Evolutionary conservation across 2,888 invertebrate species (phyloP).

Genomic region (Sthenelais limicola): DNA sequence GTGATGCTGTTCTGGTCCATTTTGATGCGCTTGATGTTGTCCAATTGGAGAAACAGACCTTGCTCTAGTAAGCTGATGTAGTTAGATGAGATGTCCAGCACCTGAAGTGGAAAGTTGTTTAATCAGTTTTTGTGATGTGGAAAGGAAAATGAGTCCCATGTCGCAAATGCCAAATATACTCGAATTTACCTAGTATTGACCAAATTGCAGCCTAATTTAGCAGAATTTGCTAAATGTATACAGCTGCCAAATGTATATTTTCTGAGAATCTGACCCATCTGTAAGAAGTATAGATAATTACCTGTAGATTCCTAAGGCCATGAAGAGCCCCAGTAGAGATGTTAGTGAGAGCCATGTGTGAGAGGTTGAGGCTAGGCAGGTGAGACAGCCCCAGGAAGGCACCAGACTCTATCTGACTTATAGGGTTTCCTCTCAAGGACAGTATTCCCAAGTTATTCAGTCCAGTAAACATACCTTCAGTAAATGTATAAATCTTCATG

Average conservation of each 20-base stretch:
- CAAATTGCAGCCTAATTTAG: no score
- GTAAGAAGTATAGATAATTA: no score
- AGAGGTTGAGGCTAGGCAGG: slow-evolving; percentile 4
- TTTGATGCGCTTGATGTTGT: background rate
- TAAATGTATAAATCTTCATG: background rate
- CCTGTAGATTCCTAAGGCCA: slow-evolving; percentile 1
- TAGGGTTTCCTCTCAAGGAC: background rate
- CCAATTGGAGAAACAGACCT: background rate
- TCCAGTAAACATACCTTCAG: slow-evolving; percentile 8
- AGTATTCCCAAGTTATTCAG: background rate
- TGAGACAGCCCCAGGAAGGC: background rate
- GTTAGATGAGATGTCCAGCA: slow-evolving; percentile 16
- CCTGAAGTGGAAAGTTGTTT: no score
- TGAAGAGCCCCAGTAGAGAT: background rate
- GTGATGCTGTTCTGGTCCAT: background rate
- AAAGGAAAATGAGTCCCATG: no score
- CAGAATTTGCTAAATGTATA: no score
- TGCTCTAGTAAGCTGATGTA: background rate
- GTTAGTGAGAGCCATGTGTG: background rate
- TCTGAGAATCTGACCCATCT: no score
- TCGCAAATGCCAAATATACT: no score
- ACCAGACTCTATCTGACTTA: background rate
- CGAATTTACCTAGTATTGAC: no score
- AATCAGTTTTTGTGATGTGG: no score
- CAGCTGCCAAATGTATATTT: no score